These are phyloP conservation scores for Apoderus coryli DNA, from an alignment of 2,888 invertebrate species.

Conservation along the genomic window DNA sequence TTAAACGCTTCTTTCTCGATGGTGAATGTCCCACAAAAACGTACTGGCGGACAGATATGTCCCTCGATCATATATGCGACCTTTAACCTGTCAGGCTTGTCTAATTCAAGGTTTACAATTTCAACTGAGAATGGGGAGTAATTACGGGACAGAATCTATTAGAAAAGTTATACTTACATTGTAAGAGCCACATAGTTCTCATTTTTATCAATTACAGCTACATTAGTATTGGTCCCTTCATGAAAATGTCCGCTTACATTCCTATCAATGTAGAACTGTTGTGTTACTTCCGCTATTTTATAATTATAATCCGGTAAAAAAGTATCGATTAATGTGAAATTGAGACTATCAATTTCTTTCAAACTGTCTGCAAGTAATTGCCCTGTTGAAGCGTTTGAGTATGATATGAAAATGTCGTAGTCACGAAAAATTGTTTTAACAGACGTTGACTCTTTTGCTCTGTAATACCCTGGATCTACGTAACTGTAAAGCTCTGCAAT, in stretches of 20 bases:
- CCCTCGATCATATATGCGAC: no score
- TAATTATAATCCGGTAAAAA: constrained; percentile 22
- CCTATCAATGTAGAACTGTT: constrained; percentile 22
- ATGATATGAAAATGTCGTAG: constrained; percentile 29
- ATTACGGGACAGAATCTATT: no score
- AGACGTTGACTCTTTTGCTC: constrained; percentile 21
- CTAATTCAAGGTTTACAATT: no score
- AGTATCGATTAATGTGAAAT: constrained; percentile 22
- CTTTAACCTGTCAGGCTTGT: no score
- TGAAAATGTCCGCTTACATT: constrained; percentile 26
- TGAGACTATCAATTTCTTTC: constrained; percentile 23
- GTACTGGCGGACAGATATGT: no score
- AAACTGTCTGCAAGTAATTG: constrained; percentile 25
- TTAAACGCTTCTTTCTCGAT: no score
- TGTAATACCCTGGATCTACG: constrained; percentile 23
- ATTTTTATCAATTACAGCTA: constrained; percentile 48
- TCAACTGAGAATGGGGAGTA: no score
- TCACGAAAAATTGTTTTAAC: constrained; percentile 23
- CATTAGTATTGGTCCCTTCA: constrained; percentile 39
- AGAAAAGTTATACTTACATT: constrained; percentile 41
- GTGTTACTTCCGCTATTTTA: constrained; percentile 25
- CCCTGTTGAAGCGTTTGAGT: constrained; percentile 23
- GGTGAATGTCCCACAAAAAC: no score
- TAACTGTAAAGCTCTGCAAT: constrained; percentile 30
- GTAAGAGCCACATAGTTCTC: constrained; percentile 54